Percentiles rank a stretch among this genome's conserved stretches.
These are phyloP conservation scores for Cynoglossus semilaevis DNA, from an alignment of 2,113 vertebrate species.

Conservation along the genomic window DNA sequence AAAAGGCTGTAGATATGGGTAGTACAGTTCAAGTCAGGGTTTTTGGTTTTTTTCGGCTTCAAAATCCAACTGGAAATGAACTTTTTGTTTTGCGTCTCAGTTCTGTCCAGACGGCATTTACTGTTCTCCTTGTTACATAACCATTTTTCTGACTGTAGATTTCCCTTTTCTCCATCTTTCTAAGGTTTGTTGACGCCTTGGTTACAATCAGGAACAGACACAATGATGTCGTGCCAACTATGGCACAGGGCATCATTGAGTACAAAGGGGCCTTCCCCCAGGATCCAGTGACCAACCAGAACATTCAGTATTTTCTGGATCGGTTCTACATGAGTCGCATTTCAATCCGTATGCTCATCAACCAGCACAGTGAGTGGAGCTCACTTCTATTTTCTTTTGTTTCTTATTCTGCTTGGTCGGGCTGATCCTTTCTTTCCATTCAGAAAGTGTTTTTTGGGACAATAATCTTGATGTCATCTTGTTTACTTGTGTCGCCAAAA, in stretches of 20 bases:
- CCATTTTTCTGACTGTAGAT: not conserved
- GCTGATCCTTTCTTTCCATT: too few relatives aligned
- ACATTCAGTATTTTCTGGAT: conserved; percentile 95
- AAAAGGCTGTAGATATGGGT: too few relatives aligned
- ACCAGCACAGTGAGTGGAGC: conserved; percentile 86
- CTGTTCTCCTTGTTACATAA: not conserved
- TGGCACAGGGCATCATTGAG: conserved; percentile 91
- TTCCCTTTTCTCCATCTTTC: not conserved
- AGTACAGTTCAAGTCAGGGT: too few relatives aligned
- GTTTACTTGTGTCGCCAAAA: not conserved
- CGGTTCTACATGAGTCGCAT: conserved; percentile 97
- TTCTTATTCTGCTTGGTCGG: too few relatives aligned
- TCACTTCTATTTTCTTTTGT: not conserved
- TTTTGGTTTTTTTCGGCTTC: too few relatives aligned
- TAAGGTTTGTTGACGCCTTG: conserved; percentile 85
- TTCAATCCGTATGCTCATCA: conserved; percentile 96
- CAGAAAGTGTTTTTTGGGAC: not conserved
- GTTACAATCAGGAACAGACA: conserved; percentile 93
- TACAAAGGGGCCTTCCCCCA: conserved; percentile 89
- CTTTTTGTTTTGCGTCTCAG: too few relatives aligned
- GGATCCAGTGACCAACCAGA: conserved; percentile 88
- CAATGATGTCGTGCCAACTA: conserved; percentile 93
- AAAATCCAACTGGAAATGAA: too few relatives aligned
- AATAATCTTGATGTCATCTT: not conserved
- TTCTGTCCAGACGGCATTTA: not conserved